These are phyloP conservation scores for Tenualosa thibaudeaui DNA, from an alignment of 2,797 vertebrate genomes.

Conservation along the genomic window DNA sequence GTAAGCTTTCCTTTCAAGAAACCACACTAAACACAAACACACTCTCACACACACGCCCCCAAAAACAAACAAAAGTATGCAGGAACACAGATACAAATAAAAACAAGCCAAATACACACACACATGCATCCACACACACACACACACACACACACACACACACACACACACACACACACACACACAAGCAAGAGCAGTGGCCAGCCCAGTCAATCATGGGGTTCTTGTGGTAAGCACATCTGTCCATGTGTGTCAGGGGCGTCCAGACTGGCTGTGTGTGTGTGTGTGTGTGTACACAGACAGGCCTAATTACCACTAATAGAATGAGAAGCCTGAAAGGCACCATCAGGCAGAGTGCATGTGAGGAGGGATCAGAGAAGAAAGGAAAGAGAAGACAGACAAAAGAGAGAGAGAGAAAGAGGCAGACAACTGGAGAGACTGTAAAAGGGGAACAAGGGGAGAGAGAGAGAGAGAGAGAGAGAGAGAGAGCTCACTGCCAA, in stretches of 20 bases:
- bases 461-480: background rate
- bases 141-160: background rate
- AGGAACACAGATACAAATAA: background rate
- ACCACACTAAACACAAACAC: too few species aligned
- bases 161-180: background rate
- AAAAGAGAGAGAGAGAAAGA: background rate
- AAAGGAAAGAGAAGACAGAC: background rate
- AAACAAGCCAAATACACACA: background rate
- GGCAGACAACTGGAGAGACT: background rate
- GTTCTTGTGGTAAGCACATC: background rate
- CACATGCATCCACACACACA: background rate
- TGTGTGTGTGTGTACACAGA: background rate
- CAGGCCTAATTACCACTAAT: constrained; percentile 6
- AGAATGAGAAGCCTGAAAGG: background rate
- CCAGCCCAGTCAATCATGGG: constrained; percentile 31
- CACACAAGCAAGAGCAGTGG: constrained; percentile 10
- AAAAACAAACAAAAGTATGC: too few species aligned
- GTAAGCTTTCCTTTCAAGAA: too few species aligned
- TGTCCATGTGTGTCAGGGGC: constrained; percentile 43
- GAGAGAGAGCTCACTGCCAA: too few species aligned
- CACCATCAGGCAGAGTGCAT: background rate
- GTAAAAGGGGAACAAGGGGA: background rate
- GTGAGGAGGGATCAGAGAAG: background rate
- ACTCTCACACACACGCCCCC: too few species aligned
- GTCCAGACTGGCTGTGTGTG: background rate